These are phyloP conservation scores for Meteorus sp. DNA, from an alignment of 1,140 invertebrate species.

Conservation along the genomic window DNA sequence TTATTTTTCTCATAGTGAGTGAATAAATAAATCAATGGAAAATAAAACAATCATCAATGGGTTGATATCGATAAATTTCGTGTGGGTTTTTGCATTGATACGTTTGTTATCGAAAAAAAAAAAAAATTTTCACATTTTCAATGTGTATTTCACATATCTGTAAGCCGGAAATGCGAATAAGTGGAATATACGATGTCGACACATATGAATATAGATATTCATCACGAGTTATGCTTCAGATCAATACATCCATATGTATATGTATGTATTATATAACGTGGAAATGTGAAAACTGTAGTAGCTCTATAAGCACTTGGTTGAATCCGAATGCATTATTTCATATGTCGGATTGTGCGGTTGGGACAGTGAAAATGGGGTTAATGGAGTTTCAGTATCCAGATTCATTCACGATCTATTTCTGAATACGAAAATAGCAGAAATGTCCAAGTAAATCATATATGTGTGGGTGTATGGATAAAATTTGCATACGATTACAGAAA, in stretches of 20 bases:
- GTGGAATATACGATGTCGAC: background rate
- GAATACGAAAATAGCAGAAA: background rate
- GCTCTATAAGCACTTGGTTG: background rate
- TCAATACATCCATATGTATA: too few relatives aligned
- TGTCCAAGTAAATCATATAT: background rate
- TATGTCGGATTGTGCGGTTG: background rate
- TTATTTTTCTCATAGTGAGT: too few relatives aligned
- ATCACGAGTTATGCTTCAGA: too few relatives aligned
- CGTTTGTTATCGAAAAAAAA: background rate
- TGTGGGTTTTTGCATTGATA: background rate
- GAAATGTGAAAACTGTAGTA: background rate
- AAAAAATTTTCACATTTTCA: background rate
- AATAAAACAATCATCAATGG: too few relatives aligned
- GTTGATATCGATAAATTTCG: too few relatives aligned
- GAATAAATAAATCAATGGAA: too few relatives aligned
- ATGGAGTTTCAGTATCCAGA: constrained; percentile 29
- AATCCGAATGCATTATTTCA: background rate
- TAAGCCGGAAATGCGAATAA: background rate
- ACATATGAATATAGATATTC: too few relatives aligned
- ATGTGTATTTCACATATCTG: background rate
- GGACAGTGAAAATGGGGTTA: constrained; percentile 3
- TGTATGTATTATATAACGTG: too few relatives aligned
- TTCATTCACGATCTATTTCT: constrained; percentile 1
- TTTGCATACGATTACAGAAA: too few relatives aligned
- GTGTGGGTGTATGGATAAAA: background rate